A percentile compares a stretch with the other conserved stretches of the same genome.
Evolutionary conservation across 2,113 vertebrate genomes (phyloP).

Genomic region (Rynchops niger): DNA sequence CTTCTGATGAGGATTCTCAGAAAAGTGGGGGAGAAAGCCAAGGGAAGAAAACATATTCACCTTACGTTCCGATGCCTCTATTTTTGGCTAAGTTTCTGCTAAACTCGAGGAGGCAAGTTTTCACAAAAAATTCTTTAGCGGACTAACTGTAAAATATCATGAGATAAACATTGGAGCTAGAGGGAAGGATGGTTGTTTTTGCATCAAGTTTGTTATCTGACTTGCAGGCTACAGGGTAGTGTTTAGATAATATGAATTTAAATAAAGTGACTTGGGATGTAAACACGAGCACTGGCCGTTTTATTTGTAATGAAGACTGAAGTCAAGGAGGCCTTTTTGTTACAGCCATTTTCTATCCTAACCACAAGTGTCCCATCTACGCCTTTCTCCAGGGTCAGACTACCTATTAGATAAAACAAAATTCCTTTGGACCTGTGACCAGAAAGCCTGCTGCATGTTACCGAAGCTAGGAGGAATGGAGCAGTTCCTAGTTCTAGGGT

Average conservation of each 20-base stretch:
- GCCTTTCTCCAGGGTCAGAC: neutral
- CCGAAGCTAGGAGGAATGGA: neutral
- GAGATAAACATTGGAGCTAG: neutral
- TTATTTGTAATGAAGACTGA: neutral
- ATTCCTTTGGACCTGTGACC: neutral
- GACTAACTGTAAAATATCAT: constrained; percentile 45
- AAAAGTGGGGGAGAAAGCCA: neutral
- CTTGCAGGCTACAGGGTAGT: constrained; percentile 32
- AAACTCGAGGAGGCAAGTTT: constrained; percentile 25
- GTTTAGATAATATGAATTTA: constrained; percentile 34
- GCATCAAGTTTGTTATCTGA: neutral
- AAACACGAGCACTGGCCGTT: constrained; percentile 17
- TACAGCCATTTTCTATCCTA: constrained; percentile 9
- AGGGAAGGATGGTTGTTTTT: neutral
- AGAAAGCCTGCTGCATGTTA: constrained; percentile 36
- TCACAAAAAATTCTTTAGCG: neutral
- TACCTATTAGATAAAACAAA: neutral
- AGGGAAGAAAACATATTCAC: neutral
- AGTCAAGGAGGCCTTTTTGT: constrained; percentile 14
- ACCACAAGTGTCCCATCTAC: neutral
- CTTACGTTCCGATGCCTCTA: constrained; percentile 6
- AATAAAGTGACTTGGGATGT: constrained; percentile 24
- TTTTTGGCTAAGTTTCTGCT: constrained; percentile 40
- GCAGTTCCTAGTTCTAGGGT: neutral
- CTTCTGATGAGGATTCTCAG: neutral